phyloP scores from a whole-genome alignment of 2,888 invertebrate genomes.

The Phorcus lineatus region DNA sequence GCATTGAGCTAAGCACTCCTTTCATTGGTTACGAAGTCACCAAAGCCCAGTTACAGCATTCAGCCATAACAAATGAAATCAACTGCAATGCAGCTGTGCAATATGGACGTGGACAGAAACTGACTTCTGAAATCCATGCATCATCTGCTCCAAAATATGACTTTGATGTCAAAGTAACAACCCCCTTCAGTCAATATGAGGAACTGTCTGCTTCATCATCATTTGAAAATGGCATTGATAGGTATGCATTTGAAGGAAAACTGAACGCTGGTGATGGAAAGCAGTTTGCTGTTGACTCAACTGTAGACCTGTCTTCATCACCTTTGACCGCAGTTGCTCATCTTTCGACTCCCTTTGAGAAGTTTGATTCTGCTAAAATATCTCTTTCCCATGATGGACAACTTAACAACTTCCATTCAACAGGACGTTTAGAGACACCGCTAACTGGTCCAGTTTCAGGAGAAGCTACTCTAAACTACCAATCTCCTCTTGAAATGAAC shows the following conservation, averaged over 20 bases:
- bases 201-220: slow-evolving; percentile 11
- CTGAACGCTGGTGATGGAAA: slow-evolving; percentile 23
- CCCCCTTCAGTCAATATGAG: slow-evolving; percentile 9
- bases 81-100: slow-evolving; percentile 31
- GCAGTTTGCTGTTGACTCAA: background rate
- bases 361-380: slow-evolving; percentile 39
- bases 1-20: background rate
- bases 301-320: slow-evolving; percentile 27
- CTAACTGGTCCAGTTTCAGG: slow-evolving; percentile 31
- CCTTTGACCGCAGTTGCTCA: slow-evolving; percentile 31
- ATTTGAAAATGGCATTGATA: background rate
- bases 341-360: slow-evolving; percentile 41
- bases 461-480: slow-evolving; percentile 30
- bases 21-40: background rate
- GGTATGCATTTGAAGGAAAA: slow-evolving; percentile 15
- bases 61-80: slow-evolving; percentile 27
- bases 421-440: slow-evolving; percentile 30
- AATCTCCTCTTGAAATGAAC: slow-evolving; percentile 28
- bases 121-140: slow-evolving; percentile 22
- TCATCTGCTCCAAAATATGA: slow-evolving; percentile 6
- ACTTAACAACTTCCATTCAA: slow-evolving; percentile 33
- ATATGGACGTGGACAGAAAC: slow-evolving; percentile 22
- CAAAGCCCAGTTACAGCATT: slow-evolving; percentile 20
- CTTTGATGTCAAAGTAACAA: background rate
- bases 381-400: slow-evolving; percentile 37